Base-by-base conservation (phyloP, 2,888 invertebrate genomes). In the Ormyrus rosae region DNA sequence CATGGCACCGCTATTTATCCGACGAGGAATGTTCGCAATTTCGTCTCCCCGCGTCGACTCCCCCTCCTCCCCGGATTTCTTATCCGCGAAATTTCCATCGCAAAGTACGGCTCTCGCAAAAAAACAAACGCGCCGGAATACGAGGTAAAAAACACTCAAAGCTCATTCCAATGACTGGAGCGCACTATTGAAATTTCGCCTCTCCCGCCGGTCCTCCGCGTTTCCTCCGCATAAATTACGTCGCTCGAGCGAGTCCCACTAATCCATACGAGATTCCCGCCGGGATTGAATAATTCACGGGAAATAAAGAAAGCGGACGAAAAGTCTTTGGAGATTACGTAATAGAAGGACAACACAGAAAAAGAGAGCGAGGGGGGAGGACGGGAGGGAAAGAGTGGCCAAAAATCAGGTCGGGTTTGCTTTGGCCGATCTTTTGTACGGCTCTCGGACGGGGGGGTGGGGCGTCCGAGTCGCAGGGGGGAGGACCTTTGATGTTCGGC, bases 401-500 rank as follows among this genome's bases (percentile, higher is more conserved):
- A 73, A 73, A 67, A 74, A 65, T 65, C 65, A 63, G 72, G 63
- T 63, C 72, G 72, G 69, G 34, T 34, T 34, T 34, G 34, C 34
- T 34, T 34, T 34, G 34, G 34, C 34, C 34, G 34, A 34, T 58
- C 46, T 48, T 11, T 45, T 6, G 34, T 55, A 34, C 50, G 34
- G 34, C 34, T 34, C 34, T 34, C 19, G 50, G 4, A 8, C 13
- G 13, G 13, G 13, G 11, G 1, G 4, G 50, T 19, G 51, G 8
- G 71, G 63, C 55, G 64, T 73, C 73, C 64, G 46, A 10, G 9
- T 45, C 13, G 7, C 6, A 61, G 56, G 65, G 65, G 77, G 75
- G 61, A 70, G 48, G 77, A 78, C 68, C 84, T 86, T 86, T 86
- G 86, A 86, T 84, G 83, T 85, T 84, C 73, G 72, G 81, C 82